Evolutionary conservation across 1,140 invertebrate genomes (phyloP).

Genomic region (Drosophila prosaltans): DNA sequence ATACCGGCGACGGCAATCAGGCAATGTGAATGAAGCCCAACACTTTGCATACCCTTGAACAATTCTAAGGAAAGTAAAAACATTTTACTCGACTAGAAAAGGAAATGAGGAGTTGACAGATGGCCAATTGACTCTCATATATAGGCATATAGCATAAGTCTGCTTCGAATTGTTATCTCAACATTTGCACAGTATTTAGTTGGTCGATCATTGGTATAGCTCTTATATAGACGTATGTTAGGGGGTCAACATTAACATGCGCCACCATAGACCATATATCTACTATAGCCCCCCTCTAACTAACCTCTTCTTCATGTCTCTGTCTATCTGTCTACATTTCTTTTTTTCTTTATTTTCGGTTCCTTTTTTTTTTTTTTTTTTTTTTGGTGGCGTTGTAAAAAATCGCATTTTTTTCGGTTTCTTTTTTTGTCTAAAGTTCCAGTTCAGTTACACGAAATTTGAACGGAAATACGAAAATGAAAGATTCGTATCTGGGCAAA

Average conservation of each 20-base stretch:
- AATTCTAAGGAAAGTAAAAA: too few species aligned
- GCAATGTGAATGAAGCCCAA: slow-evolving; percentile 41
- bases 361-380: slow-evolving; percentile 31
- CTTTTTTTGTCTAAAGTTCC: slow-evolving; percentile 56
- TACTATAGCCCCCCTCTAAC: slow-evolving; percentile 9
- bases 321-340: slow-evolving; percentile 29
- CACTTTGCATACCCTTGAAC: slow-evolving; percentile 26
- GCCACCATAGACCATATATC: slow-evolving; percentile 42
- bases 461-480: slow-evolving; percentile 78
- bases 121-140: too few species aligned
- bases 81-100: too few species aligned
- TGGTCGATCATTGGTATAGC: not conserved
- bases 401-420: slow-evolving; percentile 20
- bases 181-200: not conserved
- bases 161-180: too few species aligned
- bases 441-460: slow-evolving; percentile 76
- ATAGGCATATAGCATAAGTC: too few species aligned
- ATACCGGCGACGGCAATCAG: slow-evolving; percentile 58
- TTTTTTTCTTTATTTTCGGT: slow-evolving; percentile 6
- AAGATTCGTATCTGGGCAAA: slow-evolving; percentile 73
- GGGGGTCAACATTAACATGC: slow-evolving; percentile 54
- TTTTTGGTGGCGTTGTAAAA: slow-evolving; percentile 33
- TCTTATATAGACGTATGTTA: slow-evolving; percentile 9
- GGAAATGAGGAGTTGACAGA: too few species aligned
- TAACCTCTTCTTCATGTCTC: slow-evolving; percentile 36